phyloP scores from a whole-genome alignment of 2,113 vertebrate genomes.

The Ardeotis arabs region DNA sequence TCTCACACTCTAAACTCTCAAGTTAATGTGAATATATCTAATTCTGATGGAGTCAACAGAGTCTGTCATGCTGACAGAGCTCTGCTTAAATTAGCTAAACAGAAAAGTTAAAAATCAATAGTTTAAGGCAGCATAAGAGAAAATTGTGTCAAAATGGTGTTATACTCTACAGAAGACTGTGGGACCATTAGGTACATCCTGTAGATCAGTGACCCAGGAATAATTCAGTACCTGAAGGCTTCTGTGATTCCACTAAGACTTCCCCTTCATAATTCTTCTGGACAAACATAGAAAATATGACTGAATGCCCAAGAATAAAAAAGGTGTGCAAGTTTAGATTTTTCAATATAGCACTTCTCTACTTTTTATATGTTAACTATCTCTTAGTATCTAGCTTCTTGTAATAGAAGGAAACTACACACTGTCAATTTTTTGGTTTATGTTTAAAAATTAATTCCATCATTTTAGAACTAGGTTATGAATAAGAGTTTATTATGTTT shows the following conservation, averaged over 20 bases:
- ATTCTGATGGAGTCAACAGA: background rate
- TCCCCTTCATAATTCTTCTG: background rate
- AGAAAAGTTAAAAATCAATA: background rate
- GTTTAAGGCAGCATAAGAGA: background rate
- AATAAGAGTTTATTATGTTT: background rate
- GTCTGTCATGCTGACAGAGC: background rate
- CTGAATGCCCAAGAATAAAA: background rate
- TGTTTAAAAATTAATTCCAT: background rate
- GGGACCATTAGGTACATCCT: background rate
- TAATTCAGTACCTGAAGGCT: background rate
- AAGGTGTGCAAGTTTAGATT: background rate
- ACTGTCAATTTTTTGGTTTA: background rate
- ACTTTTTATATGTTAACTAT: background rate
- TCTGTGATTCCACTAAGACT: background rate
- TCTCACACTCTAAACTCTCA: background rate
- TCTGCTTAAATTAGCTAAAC: background rate
- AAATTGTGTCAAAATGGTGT: background rate
- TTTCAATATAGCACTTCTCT: background rate
- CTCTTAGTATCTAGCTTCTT: background rate
- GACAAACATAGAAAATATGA: background rate
- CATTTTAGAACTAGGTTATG: background rate
- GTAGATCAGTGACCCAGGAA: background rate
- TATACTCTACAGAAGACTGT: background rate
- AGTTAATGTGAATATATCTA: background rate
- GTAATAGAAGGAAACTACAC: background rate